These are phyloP conservation scores for Deroplatys truncata DNA, from an alignment of 2,888 invertebrate genomes.

Conservation along the genomic window DNA sequence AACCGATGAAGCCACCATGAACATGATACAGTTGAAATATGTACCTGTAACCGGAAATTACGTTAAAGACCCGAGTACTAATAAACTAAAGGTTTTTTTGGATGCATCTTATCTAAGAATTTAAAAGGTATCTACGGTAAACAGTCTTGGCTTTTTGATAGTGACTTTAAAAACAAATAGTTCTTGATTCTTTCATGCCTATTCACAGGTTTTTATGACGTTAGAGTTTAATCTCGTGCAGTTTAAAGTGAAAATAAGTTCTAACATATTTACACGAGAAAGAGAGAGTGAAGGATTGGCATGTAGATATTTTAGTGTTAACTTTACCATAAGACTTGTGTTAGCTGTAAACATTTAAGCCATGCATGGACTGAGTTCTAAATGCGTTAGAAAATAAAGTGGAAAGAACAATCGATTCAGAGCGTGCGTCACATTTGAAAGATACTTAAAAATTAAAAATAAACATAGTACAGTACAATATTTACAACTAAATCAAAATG, in stretches of 20 bases:
- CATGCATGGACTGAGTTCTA: constrained; percentile 4
- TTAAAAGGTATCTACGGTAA: neutral
- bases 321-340: neutral
- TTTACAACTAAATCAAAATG: neutral
- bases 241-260: constrained; percentile 3
- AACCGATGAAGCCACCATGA: constrained; percentile 98
- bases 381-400: constrained; percentile 1
- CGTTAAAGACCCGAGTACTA: neutral
- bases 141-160: neutral
- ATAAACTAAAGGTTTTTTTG: neutral
- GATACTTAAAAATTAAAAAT: neutral
- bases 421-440: neutral
- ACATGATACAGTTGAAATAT: constrained; percentile 99
- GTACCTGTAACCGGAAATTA: constrained; percentile 59
- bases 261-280: constrained; percentile 15
- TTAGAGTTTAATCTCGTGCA: constrained; percentile 20
- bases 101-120: neutral
- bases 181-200: constrained; percentile 13
- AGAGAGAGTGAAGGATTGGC: neutral
- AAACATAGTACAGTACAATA: neutral
- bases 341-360: constrained; percentile 12
- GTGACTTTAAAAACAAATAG: neutral
- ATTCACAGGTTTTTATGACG: constrained; percentile 3
- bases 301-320: neutral
- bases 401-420: neutral